phyloP scores from a whole-genome alignment of 2,888 invertebrate species.

The Pammene aurita region DNA sequence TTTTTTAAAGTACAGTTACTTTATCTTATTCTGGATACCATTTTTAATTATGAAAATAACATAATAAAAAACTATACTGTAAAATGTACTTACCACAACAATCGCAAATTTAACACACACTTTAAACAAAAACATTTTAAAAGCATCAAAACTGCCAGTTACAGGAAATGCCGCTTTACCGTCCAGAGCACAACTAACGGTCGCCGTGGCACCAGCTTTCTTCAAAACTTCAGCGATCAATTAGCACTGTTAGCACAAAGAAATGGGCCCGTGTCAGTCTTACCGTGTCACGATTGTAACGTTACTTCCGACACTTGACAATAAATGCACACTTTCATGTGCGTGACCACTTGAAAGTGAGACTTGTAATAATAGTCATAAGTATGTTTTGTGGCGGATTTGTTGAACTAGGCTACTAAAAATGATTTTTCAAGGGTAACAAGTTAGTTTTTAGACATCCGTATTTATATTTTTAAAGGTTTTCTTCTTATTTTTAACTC shows the following conservation, averaged over 20 bases:
- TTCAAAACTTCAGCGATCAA: slow-evolving; percentile 59
- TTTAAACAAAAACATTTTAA: slow-evolving; percentile 24
- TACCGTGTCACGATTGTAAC: slow-evolving; percentile 58
- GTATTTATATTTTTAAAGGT: not conserved
- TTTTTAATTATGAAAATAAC: too few relatives aligned
- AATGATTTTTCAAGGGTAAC: not conserved
- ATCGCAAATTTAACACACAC: slow-evolving; percentile 18
- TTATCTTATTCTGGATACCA: too few relatives aligned
- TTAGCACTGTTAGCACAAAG: slow-evolving; percentile 66
- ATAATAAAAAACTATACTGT: not conserved
- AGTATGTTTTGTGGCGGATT: not conserved
- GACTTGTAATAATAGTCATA: not conserved
- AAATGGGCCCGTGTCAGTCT: slow-evolving; percentile 64
- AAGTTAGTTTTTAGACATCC: slow-evolving; percentile 1
- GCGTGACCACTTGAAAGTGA: not conserved
- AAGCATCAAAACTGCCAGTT: not conserved
- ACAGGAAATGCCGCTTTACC: slow-evolving; percentile 52
- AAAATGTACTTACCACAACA: slow-evolving; percentile 26
- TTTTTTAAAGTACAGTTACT: too few relatives aligned
- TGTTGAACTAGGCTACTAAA: not conserved
- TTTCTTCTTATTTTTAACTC: too few relatives aligned
- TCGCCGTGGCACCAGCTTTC: slow-evolving; percentile 53
- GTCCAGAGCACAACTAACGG: slow-evolving; percentile 62
- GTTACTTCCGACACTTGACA: slow-evolving; percentile 39
- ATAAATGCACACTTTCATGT: slow-evolving; percentile 16